Conservation (phyloP, 1,140 invertebrate species). For the Hylyphantes graminicola region DNA sequence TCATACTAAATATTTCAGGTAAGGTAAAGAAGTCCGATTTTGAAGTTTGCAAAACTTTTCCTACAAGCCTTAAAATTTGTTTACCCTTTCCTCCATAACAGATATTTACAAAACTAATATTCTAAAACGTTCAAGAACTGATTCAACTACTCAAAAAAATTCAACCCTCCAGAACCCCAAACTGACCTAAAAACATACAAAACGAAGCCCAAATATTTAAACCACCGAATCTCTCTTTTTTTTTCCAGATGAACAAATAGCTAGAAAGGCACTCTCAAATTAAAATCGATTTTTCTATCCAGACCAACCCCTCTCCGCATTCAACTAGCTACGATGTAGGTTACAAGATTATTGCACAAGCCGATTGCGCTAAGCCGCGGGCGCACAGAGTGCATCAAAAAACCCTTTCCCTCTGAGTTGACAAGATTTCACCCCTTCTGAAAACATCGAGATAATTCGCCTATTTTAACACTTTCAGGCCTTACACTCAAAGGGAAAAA, state of each 20-base stretch:
- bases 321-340: constrained; percentile 56
- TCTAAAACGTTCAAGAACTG: too few relatives aligned
- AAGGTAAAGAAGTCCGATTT: too few relatives aligned
- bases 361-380: constrained; percentile 53
- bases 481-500: constrained; percentile 22
- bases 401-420: constrained; percentile 36
- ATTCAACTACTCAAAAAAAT: too few relatives aligned
- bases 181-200: too few relatives aligned
- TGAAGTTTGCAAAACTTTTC: too few relatives aligned
- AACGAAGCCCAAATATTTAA: background rate
- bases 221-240: constrained; percentile 22
- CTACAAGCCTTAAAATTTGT: too few relatives aligned
- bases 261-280: constrained; percentile 29
- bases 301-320: constrained; percentile 42
- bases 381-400: background rate
- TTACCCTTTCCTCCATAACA: too few relatives aligned
- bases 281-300: constrained; percentile 55
- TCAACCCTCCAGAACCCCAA: too few relatives aligned
- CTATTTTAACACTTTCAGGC: constrained; percentile 58
- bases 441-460: constrained; percentile 54
- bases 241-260: constrained; percentile 46
- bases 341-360: constrained; percentile 56
- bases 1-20: too few relatives aligned
- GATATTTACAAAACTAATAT: too few relatives aligned
- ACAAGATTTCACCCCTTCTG: constrained; percentile 49